These are phyloP conservation scores for Ischnus inquisitorius DNA, from an alignment of 2,888 invertebrate species.

Conservation along the genomic window DNA sequence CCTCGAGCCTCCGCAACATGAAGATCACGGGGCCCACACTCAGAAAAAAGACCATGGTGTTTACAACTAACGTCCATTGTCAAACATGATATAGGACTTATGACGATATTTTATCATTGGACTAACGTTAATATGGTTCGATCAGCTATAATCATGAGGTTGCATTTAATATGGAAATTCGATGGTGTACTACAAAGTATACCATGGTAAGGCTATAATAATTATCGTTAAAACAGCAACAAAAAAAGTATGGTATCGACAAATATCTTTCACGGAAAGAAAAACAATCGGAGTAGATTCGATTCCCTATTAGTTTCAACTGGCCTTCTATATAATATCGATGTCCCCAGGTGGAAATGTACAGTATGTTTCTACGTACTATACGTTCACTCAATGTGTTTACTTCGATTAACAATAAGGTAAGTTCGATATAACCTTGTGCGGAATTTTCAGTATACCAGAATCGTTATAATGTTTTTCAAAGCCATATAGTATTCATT, in stretches of 20 bases:
- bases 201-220: neutral
- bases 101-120: neutral
- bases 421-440: neutral
- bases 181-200: neutral
- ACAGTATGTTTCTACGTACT: slow-evolving; percentile 5
- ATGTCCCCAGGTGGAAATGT: slow-evolving; percentile 6
- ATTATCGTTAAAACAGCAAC: neutral
- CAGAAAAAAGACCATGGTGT: slow-evolving; percentile 5
- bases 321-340: neutral
- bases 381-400: neutral
- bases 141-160: neutral
- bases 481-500: neutral
- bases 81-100: neutral
- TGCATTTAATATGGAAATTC: neutral
- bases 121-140: neutral
- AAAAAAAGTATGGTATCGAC: slow-evolving; percentile 17
- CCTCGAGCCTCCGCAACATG: no score
- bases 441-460: neutral
- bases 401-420: neutral
- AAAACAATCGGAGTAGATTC: neutral
- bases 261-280: neutral
- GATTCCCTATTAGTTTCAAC: neutral
- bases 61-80: neutral
- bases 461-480: neutral
- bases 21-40: no score